A percentile compares a stretch with the other conserved stretches of the same genome.
Conservation (phyloP, 53 echinoderm and acorn worm species). For the Patiria pectinifera region DNA sequence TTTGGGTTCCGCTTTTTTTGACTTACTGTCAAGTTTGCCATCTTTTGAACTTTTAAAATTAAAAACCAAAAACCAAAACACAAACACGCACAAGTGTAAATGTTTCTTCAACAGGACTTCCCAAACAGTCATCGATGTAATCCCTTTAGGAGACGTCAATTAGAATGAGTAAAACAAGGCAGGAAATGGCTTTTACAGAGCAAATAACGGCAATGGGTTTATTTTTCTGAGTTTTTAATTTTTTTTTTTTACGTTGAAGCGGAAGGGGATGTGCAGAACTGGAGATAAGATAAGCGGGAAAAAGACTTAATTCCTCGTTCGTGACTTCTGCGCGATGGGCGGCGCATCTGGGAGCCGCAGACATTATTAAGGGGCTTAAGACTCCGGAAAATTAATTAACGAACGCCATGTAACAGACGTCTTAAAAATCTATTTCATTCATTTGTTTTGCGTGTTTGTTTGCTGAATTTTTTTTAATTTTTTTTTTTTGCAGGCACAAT, state of each 20-base stretch:
- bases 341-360: neutral
- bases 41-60: neutral
- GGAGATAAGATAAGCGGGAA: neutral
- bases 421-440: too few relatives aligned
- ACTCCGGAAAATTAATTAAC: too few relatives aligned
- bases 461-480: too few relatives aligned
- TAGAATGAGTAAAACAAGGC: neutral
- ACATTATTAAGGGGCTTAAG: neutral
- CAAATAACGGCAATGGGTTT: neutral
- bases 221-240: too few relatives aligned
- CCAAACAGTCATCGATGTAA: constrained; percentile 4
- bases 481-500: too few relatives aligned
- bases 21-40: too few relatives aligned
- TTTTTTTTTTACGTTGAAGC: neutral
- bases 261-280: neutral
- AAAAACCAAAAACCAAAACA: neutral
- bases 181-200: constrained; percentile 32
- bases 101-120: neutral
- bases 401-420: too few relatives aligned
- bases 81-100: neutral
- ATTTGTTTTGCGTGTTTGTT: too few relatives aligned
- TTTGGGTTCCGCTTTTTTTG: too few relatives aligned
- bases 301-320: neutral
- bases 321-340: neutral
- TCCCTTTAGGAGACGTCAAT: constrained; percentile 48